Evolutionary conservation across 1,140 invertebrate species (phyloP), one percentile per base, ranked within the genome.

Genomic region (Hypothenemus hampei): DNA sequence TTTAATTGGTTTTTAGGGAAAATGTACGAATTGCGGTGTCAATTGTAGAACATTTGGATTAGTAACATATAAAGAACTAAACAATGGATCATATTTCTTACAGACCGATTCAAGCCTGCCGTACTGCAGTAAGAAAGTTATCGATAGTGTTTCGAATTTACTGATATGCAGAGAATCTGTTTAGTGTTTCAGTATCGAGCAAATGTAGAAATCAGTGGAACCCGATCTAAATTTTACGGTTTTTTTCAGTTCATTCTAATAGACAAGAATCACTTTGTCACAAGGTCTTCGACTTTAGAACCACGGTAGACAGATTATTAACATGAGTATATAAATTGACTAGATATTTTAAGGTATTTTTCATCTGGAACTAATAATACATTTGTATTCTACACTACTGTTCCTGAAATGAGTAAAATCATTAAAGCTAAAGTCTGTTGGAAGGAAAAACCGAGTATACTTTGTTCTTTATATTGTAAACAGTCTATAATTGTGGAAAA

Each of bases 231-330:
- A 19, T 55, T 52, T 11, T 44, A 53, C 24, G 67, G 67, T 8
- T 60, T 46, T 39, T 69, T 69, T 39, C 59, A 68, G 20, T 62
- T 69, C 21, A 62, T 69, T 18, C 24, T 69, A 18, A 57, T 64
- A 1, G 66, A 68, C 33, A 58, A 60, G 11, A 58, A 61, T 33
- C 57, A 63, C 35, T 57, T 60, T 40, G 50, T 61, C 1, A 54
- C 65, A 21, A 62, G 58, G 16, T 59, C 58, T 3, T 24, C 40
- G 6, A 24, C 51, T 15, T 23, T 46, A 13, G 22, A 45, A 21
- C 35, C 57, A 18, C 45, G 55, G 55, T 57, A 26, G 22, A 1
- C 40, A 43, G 5, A 15, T 26, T 20, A 56, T 24, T 13, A n/a
- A n/a, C 31, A 16, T 4, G 37, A 46, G 29, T 22, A 22, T 11